phyloP scores from a whole-genome alignment of 2,797 vertebrate genomes.

The Leptodactylus fallax region DNA sequence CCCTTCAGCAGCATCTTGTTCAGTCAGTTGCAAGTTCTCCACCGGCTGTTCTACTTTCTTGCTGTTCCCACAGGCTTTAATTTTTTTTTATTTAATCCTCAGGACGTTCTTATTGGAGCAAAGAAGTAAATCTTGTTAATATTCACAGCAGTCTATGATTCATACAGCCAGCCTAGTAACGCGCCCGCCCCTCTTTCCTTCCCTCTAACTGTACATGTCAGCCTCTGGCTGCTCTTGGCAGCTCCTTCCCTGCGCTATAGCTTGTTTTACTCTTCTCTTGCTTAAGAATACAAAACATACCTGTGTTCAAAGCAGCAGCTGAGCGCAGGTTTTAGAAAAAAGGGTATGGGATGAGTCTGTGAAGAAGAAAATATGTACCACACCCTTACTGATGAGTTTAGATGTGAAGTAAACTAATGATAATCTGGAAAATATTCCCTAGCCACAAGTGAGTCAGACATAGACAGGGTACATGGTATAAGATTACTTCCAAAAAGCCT shows the following conservation, averaged over 20 bases:
- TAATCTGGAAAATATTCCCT: conserved; percentile 59
- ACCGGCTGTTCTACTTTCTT: conserved; percentile 17
- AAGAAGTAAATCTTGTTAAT: conserved; percentile 38
- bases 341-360: conserved; percentile 9
- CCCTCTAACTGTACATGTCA: conserved; percentile 23
- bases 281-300: conserved; percentile 22
- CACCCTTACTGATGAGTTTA: conserved; percentile 59
- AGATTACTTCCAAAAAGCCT: conserved; percentile 33
- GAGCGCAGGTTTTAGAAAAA: background rate
- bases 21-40: conserved; percentile 42
- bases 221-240: conserved; percentile 30
- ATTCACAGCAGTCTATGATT: conserved; percentile 41
- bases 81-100: conserved; percentile 32
- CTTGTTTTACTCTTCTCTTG: background rate
- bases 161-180: conserved; percentile 31
- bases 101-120: conserved; percentile 49
- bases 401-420: conserved; percentile 60
- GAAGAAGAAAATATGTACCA: conserved; percentile 52
- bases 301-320: conserved; percentile 16
- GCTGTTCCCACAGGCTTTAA: conserved; percentile 17
- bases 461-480: conserved; percentile 40
- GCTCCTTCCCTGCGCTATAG: background rate
- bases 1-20: conserved; percentile 55
- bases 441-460: conserved; percentile 57
- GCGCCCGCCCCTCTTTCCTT: conserved; percentile 26